Evolutionary conservation across 2,888 invertebrate species (phyloP), one percentile per base, ranked within the genome.

Genomic region (Atethmia centrago): DNA sequence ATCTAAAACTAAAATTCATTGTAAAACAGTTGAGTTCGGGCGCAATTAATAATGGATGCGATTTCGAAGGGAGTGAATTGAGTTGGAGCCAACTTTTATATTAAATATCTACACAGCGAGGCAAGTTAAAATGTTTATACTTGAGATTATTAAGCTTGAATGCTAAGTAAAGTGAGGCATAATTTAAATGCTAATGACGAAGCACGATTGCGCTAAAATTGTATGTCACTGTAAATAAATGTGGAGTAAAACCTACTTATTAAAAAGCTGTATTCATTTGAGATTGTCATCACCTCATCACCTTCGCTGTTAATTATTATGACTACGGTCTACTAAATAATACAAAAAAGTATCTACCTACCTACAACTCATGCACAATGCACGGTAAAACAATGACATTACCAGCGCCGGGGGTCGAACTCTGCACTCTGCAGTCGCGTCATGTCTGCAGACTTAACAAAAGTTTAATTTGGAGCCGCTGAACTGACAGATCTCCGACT

Each of bases 401-500:
- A 19, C 36, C 16, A 8, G 47, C n/a, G 9, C 51, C 40, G 40
- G 42, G 1, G 55, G 25, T 40, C 25, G 42, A 31, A 49, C 42
- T 47, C 25, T 49, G 71, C 80, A 51, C 56, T 69, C 56, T 36
- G 56, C 71, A 72, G 36, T 42, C 65, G 47, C 25, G 36, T 45
- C 77, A 80, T 65, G 76, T 72, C 59, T 47, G 53, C 62, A 14
- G 21, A 49, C 53, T 67, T 55, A 80, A 62, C 62, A 80, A 56
- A 66, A 76, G 71, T 75, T 75, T 71, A 61, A 68, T 51, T 68
- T 25, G 36, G 12, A 64, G 16, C 31, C n/a, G 42, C 40, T 19
- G 31, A 25, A 40, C 69, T 40, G 69, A 63, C 69, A 67, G 72
- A 67, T 4, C 55, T 42, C 51, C 56, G 31, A 55, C 71, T 76